These are phyloP conservation scores for Drosophila oshimai DNA, from an alignment of 1,140 invertebrate genomes.

Conservation along the genomic window DNA sequence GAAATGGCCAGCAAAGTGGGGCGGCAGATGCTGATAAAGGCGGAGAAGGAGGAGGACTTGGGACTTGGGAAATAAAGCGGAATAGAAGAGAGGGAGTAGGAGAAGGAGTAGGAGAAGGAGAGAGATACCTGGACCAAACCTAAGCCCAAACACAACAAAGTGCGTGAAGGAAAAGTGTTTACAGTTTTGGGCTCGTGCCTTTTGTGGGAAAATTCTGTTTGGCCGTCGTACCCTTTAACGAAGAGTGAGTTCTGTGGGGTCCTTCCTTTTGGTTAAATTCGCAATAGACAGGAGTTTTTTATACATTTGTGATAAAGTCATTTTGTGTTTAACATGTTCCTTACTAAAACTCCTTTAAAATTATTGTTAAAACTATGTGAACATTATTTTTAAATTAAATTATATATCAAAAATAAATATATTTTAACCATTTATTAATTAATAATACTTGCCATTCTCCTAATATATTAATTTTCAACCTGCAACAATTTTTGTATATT, in stretches of 20 bases:
- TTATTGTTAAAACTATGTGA: too few species aligned
- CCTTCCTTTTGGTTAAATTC: too few species aligned
- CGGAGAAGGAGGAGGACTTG: neutral
- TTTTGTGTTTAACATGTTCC: too few species aligned
- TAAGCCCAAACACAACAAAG: slow-evolving; percentile 9
- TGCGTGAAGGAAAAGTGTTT: slow-evolving; percentile 46
- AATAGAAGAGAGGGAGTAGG: neutral
- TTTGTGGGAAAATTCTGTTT: slow-evolving; percentile 31
- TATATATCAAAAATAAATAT: too few species aligned
- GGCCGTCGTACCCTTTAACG: neutral
- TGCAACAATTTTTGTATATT: too few species aligned
- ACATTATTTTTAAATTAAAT: too few species aligned
- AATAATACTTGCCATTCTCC: too few species aligned
- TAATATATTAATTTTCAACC: too few species aligned
- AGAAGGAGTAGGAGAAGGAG: neutral
- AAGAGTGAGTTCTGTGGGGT: too few species aligned
- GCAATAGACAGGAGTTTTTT: too few species aligned
- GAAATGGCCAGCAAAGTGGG: slow-evolving; percentile 45
- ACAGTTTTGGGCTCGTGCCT: slow-evolving; percentile 24
- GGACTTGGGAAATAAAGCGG: neutral
- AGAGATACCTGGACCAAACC: slow-evolving; percentile 22
- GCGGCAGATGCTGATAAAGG: slow-evolving; percentile 1
- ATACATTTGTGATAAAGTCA: neutral
- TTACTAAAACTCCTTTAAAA: too few species aligned
- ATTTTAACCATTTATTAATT: too few species aligned